phyloP scores from a whole-genome alignment of 2,888 invertebrate genomes.

The Aspidapion aeneum region DNA sequence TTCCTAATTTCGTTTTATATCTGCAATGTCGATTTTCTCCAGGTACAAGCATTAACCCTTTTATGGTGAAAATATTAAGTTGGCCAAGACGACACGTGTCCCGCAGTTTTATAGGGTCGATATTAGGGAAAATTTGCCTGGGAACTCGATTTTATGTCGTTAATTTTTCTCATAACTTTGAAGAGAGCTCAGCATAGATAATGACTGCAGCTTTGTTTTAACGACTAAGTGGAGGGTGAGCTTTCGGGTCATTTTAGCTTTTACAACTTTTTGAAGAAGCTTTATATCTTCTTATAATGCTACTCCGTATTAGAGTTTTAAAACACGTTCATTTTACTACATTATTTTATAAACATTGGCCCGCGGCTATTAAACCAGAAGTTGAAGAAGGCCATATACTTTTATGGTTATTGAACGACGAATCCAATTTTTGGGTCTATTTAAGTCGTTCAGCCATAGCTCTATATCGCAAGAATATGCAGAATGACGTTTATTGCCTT shows the following conservation, averaged over 20 bases:
- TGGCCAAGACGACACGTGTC: neutral
- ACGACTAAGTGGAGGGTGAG: conserved; percentile 27
- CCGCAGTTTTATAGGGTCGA: neutral
- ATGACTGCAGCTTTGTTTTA: conserved; percentile 23
- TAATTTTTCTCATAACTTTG: neutral
- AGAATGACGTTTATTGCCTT: conserved; percentile 45
- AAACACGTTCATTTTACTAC: conserved; percentile 47
- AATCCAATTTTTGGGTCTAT: conserved; percentile 51
- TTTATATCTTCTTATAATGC: conserved; percentile 48
- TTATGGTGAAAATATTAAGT: neutral
- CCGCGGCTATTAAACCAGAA: conserved; percentile 48
- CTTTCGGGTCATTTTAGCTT: conserved; percentile 40
- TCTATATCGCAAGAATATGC: conserved; percentile 43
- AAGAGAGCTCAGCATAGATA: conserved; percentile 8
- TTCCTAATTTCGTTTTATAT: too few relatives aligned
- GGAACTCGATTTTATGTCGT: neutral
- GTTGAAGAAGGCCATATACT: conserved; percentile 48
- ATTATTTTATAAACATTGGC: conserved; percentile 50
- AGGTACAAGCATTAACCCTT: too few relatives aligned
- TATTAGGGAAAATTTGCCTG: neutral
- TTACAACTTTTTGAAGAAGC: conserved; percentile 44
- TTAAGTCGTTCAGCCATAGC: conserved; percentile 44
- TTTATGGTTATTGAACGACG: conserved; percentile 50
- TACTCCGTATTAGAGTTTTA: conserved; percentile 47
- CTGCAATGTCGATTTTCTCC: too few relatives aligned